Base-by-base conservation (phyloP, 2,888 invertebrate species). In the Bugulina stolonifera region DNA sequence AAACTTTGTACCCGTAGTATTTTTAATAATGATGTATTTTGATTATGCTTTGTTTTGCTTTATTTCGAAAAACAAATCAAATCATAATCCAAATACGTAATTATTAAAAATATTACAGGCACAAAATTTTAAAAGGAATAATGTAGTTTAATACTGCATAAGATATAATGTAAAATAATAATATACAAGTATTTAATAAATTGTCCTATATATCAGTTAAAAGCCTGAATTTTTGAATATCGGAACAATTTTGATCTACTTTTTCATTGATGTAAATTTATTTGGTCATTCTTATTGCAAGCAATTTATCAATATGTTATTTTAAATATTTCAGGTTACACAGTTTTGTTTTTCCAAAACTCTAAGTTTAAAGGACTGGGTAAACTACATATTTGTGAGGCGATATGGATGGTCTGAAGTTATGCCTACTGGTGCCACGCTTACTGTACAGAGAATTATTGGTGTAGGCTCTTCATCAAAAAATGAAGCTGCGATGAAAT, bases 321-420 rank as follows among this genome's bases (percentile, higher is more conserved):
- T n/a, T n/a, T n/a, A n/a, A n/a, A n/a, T n/a, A 22, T 55, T 55
- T 18, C 25, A 64, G 64, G 64, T 64, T 22, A 64, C 54, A 54
- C 35, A 70, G 29, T 52, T 70, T 5, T 27, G 3, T 14, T 70
- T 70, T 43, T 52, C 70, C n/a, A 32, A 14, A 18, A 5, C 76
- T 35, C 73, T 74, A 23, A 74, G 73, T n/a, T 74, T 79, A 0
- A 76, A 79, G 69, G 74, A 74, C 34, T 79, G 80, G 58, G 76
- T 78, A 14, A 77, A 77, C 69, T 80, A 81, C 73, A 35, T 81
- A 55, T 81, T 81, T 75, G 77, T 79, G 23, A 73, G 81, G 69
- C 76, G 81, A 29, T 81, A 77, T 76, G 81, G 81, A 52, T 81
- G 81, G 81, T 80, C 81, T 32, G 81, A 81, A 73, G 54, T 54